A percentile compares a stretch with the other conserved stretches of the same genome.
phyloP scores from a whole-genome alignment of 2,888 invertebrate genomes.

The Acholoe squamosa region DNA sequence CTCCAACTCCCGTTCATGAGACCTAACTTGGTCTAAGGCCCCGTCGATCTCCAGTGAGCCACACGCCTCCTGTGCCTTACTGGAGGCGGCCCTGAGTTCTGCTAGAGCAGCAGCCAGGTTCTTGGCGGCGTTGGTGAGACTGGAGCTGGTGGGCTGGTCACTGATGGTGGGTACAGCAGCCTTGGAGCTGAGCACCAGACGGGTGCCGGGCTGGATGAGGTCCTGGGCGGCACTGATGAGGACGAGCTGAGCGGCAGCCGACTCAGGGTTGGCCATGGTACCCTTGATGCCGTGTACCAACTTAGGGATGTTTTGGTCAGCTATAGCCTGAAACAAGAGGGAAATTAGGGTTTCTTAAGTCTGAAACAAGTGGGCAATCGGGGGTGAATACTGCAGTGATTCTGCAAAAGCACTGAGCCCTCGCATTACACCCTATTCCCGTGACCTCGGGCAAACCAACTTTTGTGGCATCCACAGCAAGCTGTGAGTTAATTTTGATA shows the following conservation, averaged over 20 bases:
- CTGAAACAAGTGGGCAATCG: background rate
- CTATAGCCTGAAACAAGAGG: conserved; percentile 85
- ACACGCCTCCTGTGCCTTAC: conserved; percentile 82
- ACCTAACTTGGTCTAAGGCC: conserved; percentile 91
- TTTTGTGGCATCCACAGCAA: too few relatives aligned
- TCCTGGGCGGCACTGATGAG: conserved; percentile 93
- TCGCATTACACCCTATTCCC: too few relatives aligned
- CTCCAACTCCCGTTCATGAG: conserved; percentile 91
- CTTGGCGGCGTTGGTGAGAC: conserved; percentile 89
- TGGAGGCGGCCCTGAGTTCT: conserved; percentile 87
- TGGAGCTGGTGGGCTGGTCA: conserved; percentile 88
- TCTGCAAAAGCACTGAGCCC: too few relatives aligned
- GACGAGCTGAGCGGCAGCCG: conserved; percentile 90
- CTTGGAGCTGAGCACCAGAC: conserved; percentile 90
- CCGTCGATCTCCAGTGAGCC: conserved; percentile 90
- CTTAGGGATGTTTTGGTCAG: conserved; percentile 91
- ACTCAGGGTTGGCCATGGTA: conserved; percentile 88
- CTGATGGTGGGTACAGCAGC: conserved; percentile 92
- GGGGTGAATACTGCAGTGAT: too few relatives aligned
- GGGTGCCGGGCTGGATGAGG: conserved; percentile 88
- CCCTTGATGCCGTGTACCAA: conserved; percentile 90
- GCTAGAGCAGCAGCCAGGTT: conserved; percentile 86
- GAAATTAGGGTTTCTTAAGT: background rate
- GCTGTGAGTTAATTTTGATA: too few relatives aligned
- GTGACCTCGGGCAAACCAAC: too few relatives aligned